phyloP scores from a whole-genome alignment of 2,888 invertebrate genomes.

The Hydraecia micacea region DNA sequence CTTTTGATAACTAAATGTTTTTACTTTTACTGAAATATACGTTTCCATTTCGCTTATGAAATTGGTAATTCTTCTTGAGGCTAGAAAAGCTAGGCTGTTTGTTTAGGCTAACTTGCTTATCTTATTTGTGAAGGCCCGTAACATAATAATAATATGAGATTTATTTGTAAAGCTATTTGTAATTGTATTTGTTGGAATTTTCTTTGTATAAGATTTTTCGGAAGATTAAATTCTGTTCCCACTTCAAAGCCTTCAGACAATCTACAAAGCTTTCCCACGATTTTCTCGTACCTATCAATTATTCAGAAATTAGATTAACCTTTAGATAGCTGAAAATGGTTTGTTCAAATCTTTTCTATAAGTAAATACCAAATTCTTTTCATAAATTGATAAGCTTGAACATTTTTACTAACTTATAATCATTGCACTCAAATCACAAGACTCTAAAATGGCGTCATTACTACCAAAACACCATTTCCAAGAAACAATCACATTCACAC shows the following conservation, averaged over 20 bases:
- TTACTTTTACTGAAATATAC: slow-evolving; percentile 31
- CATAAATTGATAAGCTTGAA: no score
- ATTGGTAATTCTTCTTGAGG: slow-evolving; percentile 31
- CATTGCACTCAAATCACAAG: neutral
- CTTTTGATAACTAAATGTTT: slow-evolving; percentile 67
- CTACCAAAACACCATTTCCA: neutral
- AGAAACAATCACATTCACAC: slow-evolving; percentile 34
- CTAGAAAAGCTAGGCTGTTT: slow-evolving; percentile 8
- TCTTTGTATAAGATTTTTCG: slow-evolving; percentile 20
- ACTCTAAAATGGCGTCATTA: neutral
- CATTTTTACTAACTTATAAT: neutral
- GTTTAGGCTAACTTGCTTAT: slow-evolving; percentile 19
- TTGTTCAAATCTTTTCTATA: neutral
- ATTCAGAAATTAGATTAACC: neutral
- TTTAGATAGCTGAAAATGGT: slow-evolving; percentile 8
- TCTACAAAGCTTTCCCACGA: neutral
- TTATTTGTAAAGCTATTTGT: slow-evolving; percentile 38
- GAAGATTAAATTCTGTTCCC: slow-evolving; percentile 27
- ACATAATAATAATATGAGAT: slow-evolving; percentile 20
- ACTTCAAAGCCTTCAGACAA: neutral
- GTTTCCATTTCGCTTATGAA: slow-evolving; percentile 35
- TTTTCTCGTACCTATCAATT: slow-evolving; percentile 12
- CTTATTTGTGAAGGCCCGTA: slow-evolving; percentile 13
- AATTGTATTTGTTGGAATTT: slow-evolving; percentile 35
- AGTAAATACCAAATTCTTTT: neutral